Evolutionary conservation across 2,888 invertebrate genomes (phyloP).

Genomic region (Caenorhabditis sulstoni): DNA sequence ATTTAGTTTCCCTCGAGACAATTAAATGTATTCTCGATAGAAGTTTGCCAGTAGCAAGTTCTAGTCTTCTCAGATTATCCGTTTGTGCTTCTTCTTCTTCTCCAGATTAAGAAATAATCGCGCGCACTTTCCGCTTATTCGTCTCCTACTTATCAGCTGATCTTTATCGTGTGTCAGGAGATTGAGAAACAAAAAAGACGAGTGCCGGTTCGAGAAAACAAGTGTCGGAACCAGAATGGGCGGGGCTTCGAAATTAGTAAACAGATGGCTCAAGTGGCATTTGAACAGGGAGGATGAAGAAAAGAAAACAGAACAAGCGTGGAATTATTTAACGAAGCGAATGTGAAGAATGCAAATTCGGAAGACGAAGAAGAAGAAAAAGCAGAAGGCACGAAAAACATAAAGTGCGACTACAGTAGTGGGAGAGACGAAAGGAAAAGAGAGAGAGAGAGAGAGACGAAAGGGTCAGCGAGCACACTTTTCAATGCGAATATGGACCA

Average conservation of each 20-base stretch:
- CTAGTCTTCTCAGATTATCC: slow-evolving; percentile 30
- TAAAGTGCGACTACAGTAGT: slow-evolving; percentile 21
- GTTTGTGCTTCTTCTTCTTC: background rate
- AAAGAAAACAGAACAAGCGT: slow-evolving; percentile 2
- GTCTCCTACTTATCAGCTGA: background rate
- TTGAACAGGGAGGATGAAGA: slow-evolving; percentile 10
- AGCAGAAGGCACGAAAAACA: too few relatives aligned
- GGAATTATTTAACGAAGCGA: slow-evolving; percentile 28
- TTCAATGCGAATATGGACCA: slow-evolving; percentile 39
- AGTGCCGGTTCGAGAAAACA: background rate
- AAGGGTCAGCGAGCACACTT: slow-evolving; percentile 43
- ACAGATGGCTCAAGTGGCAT: slow-evolving; percentile 20
- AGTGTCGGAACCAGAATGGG: slow-evolving; percentile 1
- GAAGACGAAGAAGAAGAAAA: background rate
- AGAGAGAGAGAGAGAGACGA: background rate
- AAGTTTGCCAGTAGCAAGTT: background rate
- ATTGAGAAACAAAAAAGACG: too few relatives aligned
- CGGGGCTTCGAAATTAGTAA: slow-evolving; percentile 10
- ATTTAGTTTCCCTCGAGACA: slow-evolving; percentile 16
- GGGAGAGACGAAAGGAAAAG: background rate
- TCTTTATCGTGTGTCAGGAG: background rate
- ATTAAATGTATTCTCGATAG: slow-evolving; percentile 16
- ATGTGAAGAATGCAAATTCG: slow-evolving; percentile 28
- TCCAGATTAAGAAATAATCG: slow-evolving; percentile 4
- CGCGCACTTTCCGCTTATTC: background rate